Evolutionary conservation across 2,797 vertebrate genomes (phyloP).

Genomic region (Smutsia temminckii): DNA sequence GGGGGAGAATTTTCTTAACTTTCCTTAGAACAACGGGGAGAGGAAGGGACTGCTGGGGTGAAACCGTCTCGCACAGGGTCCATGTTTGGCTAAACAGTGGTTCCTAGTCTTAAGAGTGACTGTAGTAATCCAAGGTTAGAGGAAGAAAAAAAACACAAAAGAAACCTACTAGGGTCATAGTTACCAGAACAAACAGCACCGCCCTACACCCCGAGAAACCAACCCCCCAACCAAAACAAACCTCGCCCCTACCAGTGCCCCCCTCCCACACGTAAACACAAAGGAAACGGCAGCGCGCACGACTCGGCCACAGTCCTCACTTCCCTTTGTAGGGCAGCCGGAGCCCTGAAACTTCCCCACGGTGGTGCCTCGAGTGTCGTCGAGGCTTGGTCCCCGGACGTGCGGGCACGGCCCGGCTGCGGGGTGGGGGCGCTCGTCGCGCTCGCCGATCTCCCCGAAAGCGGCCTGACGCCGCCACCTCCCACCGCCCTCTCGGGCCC

Average conservation of each 20-base stretch:
- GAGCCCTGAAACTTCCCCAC: constrained; percentile 53
- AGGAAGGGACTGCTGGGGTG: neutral
- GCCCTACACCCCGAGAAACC: neutral
- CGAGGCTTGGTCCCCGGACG: neutral
- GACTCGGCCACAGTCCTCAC: neutral
- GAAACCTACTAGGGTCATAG: neutral
- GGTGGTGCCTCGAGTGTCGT: neutral
- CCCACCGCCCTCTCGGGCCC: neutral
- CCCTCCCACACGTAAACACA: constrained; percentile 18
- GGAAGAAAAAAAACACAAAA: constrained; percentile 61
- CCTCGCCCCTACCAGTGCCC: neutral
- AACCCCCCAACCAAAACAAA: neutral
- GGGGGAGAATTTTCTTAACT: neutral
- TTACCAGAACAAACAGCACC: neutral
- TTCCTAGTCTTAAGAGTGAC: neutral
- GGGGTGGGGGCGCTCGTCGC: neutral
- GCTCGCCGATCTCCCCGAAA: neutral
- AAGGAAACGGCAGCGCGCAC: neutral
- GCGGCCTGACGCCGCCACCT: neutral
- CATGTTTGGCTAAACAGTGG: neutral
- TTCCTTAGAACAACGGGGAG: neutral
- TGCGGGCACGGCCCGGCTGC: neutral
- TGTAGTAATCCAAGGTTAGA: neutral
- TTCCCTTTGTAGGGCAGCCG: neutral
- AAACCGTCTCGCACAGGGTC: neutral